Evolutionary conservation across 2,797 vertebrate species (phyloP).

Genomic region (Sylvia borin): DNA sequence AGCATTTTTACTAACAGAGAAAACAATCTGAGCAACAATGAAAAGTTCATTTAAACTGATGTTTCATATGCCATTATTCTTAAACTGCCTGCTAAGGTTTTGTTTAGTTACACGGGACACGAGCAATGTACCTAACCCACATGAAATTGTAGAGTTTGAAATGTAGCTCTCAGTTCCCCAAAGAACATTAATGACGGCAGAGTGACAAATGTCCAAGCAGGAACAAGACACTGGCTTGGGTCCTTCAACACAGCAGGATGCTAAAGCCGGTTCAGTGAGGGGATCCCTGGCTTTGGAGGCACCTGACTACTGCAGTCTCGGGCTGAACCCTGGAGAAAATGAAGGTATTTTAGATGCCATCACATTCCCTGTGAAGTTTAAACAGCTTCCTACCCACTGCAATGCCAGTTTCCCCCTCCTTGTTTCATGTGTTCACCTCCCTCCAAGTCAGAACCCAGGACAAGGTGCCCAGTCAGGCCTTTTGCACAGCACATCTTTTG

Average conservation of each 20-base stretch:
- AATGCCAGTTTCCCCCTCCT: neutral
- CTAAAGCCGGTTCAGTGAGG: accelerated
- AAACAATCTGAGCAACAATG: neutral
- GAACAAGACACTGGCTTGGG: neutral
- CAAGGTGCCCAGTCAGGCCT: accelerated
- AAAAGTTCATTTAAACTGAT: neutral
- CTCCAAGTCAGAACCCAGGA: accelerated
- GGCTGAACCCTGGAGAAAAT: neutral
- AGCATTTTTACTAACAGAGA: neutral
- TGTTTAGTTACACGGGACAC: neutral
- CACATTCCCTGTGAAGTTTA: neutral
- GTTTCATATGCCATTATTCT: neutral
- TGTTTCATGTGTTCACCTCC: neutral
- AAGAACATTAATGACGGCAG: neutral
- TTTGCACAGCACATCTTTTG: neutral
- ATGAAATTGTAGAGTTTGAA: neutral
- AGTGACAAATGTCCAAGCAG: neutral
- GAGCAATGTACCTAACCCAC: neutral
- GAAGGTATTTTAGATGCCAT: neutral
- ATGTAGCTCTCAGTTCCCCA: neutral
- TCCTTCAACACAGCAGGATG: neutral
- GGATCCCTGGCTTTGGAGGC: neutral
- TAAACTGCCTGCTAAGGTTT: neutral
- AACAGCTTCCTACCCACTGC: neutral
- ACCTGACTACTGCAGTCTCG: neutral